Evolutionary conservation across 2,888 invertebrate genomes (phyloP), one percentile per base, ranked within the genome.

Genomic region (Mythimna impura): DNA sequence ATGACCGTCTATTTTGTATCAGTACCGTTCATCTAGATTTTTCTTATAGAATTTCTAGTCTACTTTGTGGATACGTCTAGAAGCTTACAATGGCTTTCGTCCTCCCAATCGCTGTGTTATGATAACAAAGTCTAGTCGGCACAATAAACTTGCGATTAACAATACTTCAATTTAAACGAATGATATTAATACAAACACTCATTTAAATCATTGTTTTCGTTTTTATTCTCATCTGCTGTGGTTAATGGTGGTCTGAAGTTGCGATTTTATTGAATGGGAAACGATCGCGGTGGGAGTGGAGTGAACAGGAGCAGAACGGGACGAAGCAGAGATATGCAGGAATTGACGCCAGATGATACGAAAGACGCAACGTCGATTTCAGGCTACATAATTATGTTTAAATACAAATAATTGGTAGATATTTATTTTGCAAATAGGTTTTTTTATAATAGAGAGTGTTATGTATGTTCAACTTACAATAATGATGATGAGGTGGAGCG

Each of bases 401-500:
- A 43, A 5, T 14, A 43, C 14, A 43, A 14, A 43, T 20, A 47
- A 17, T 47, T 47, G 47, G 17, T 25, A 25, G 30, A 30, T 30
- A 30, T 30, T 30, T 30, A 30, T 30, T 25, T 30, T 30, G 30
- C 3, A 30, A 30, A 30, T 30, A 30, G 30, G 30, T 30, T 30
- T 25, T 25, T 25, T 1, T 25, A 25, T 25, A 25, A 25, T 25
- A 25, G 25, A 25, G 30, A 52, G 5, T 52, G n/a, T 52, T n/a
- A n/a, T 52, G 8, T 52, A 58, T 10, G 34, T 58, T 54, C 22
- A 72, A 89, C 94, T 93, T 83, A 96, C 96, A 96, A 78, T 95
- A 96, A 71, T 96, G 96, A 79, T 96, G 96, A 66, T 94, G 94
- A 20, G 94, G 86, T 0, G 95, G 94, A 69, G 94, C 93, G 71